Evolutionary conservation across 2,797 vertebrate species (phyloP), one percentile per base, ranked within the genome.

Genomic region (Sorex maritimensis): DNA sequence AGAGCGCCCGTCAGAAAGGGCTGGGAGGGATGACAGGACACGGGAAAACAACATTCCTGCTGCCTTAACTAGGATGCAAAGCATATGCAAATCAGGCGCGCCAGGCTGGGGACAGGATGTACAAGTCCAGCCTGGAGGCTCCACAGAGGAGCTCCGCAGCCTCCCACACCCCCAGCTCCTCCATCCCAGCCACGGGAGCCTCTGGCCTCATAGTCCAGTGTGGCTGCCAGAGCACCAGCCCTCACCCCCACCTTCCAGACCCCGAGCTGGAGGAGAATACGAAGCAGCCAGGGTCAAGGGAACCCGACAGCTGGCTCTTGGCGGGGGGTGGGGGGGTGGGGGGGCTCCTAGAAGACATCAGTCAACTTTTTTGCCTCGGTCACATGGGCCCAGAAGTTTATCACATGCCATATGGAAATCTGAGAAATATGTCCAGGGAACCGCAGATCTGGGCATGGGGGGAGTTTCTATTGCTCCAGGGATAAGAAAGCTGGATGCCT

Each of bases 201-300:
- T 82, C 52, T 5, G 9, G 38, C 86, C 63, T 88, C 82, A 71
- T 4, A 71, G 80, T 26, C 46, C 58, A 86, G 6, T 0, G 6
- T 28, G 55, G 74, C 86, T 95, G 67, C 92, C 86, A 81, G 81
- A 89, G 94, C 44, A 78, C 88, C 88, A 38, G 80, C 83, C 72
- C 78, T 41, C 26, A 44, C 49, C 80, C 86, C 75, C 52, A 19
- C 49, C 26, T 83, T 82, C 81, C 86, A 92, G n/a, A 52, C 24
- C 85, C n/a, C 41, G 52, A 71, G 69, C 79, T 41, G 17, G 80
- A 69, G 69, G 9, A 49, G 23, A 15, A 19, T 30, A 71, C 72
- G 52, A 34, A 95, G 91, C 58, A 75, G 5, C 82, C 10, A 74
- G 74, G 24, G 26, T 41, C 28, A 77, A 68, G 87, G 30, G 67